Evolutionary conservation across 92 coral and sea anemone genomes (phyloP).

Genomic region (Diadumene lineata): DNA sequence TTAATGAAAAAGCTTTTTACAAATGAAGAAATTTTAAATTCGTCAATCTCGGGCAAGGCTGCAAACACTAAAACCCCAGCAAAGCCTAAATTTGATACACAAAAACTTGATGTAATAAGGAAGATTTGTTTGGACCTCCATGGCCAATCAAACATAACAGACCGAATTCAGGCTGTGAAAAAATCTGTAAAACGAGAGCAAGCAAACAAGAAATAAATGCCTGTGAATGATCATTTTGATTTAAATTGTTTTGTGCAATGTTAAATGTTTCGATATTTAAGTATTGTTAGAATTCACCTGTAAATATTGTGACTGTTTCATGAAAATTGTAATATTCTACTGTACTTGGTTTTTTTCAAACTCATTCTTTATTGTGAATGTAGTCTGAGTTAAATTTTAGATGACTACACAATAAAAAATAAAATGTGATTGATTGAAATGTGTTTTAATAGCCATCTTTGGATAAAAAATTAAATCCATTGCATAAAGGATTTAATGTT

Average conservation of each 20-base stretch:
- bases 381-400: too few species aligned
- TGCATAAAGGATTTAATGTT: too few species aligned
- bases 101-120: slow-evolving; percentile 15
- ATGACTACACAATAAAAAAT: too few species aligned
- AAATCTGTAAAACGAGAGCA: slow-evolving; percentile 14
- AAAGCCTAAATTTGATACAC: slow-evolving; percentile 23
- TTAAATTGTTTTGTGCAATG: not conserved
- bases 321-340: too few species aligned
- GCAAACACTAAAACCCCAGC: slow-evolving; percentile 25
- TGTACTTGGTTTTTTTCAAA: too few species aligned
- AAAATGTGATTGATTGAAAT: too few species aligned
- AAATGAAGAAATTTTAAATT: slow-evolving; percentile 21
- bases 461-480: too few species aligned
- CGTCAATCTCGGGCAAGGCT: slow-evolving; percentile 32
- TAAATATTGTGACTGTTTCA: too few species aligned
- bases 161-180: slow-evolving; percentile 27
- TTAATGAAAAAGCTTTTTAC: slow-evolving; percentile 20
- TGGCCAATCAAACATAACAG: not conserved
- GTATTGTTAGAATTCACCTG: too few species aligned
- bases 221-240: too few species aligned
- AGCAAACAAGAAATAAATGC: not conserved
- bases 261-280: not conserved
- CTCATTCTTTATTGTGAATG: too few species aligned
- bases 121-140: slow-evolving; percentile 16
- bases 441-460: too few species aligned